A percentile compares a stretch with the other conserved stretches of the same genome.
Evolutionary conservation across 2,797 vertebrate genomes (phyloP).

Genomic region (Arctocebus calabarensis): DNA sequence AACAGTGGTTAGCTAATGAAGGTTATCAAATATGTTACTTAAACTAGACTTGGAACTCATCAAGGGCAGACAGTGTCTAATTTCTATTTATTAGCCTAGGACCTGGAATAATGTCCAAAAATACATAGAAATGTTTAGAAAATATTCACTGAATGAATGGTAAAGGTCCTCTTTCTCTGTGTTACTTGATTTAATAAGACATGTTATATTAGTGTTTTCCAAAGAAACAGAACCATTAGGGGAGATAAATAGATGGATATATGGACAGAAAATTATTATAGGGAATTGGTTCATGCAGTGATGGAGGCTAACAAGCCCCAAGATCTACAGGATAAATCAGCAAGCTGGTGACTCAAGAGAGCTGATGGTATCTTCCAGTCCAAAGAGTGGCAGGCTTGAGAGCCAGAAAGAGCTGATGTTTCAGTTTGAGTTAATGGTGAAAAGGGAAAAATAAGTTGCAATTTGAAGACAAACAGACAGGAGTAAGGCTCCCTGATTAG

Average conservation of each 20-base stretch:
- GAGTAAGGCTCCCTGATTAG: not conserved
- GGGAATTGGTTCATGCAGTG: not conserved
- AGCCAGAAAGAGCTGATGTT: not conserved
- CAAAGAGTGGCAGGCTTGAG: not conserved
- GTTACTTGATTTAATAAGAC: slow-evolving; percentile 2
- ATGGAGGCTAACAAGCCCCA: not conserved
- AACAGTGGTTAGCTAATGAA: slow-evolving; percentile 10
- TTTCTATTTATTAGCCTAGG: not conserved
- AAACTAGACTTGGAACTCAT: not conserved
- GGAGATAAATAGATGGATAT: not conserved
- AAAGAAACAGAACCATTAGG: not conserved
- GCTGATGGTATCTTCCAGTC: not conserved
- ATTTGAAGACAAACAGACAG: not conserved
- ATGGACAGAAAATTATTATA: not conserved
- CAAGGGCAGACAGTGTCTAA: not conserved
- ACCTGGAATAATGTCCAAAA: slow-evolving; percentile 11
- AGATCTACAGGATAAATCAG: not conserved
- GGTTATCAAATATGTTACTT: slow-evolving; percentile 13
- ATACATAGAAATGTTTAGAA: not conserved
- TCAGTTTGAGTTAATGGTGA: not conserved
- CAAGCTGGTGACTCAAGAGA: not conserved
- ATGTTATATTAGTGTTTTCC: not conserved
- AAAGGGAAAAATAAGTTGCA: not conserved
- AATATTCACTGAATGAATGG: slow-evolving; percentile 17
- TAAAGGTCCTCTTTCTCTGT: not conserved